Conservation (phyloP, 2,113 vertebrate species). For the Python bivittatus region DNA sequence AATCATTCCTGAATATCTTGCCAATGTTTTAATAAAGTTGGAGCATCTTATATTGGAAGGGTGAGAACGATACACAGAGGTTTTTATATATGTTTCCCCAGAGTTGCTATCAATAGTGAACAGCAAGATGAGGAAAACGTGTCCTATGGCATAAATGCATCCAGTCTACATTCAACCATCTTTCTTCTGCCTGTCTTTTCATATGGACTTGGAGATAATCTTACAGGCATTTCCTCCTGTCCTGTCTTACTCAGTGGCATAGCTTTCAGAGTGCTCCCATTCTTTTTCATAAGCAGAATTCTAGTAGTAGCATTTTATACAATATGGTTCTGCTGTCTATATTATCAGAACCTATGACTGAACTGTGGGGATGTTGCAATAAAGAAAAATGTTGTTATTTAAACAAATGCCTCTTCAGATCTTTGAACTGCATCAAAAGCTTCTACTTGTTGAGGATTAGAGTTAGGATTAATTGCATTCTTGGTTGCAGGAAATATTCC, state of each 20-base stretch:
- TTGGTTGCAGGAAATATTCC: too few relatives aligned
- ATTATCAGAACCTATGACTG: too few relatives aligned
- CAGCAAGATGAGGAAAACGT: background rate
- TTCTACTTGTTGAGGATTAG: too few relatives aligned
- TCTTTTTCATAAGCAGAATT: background rate
- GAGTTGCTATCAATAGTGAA: background rate
- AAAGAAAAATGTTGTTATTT: too few relatives aligned
- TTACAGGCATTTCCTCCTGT: background rate
- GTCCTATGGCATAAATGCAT: background rate
- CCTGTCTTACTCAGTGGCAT: background rate
- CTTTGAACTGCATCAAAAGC: too few relatives aligned
- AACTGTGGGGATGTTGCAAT: too few relatives aligned
- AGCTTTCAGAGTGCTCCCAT: background rate
- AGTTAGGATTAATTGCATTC: too few relatives aligned
- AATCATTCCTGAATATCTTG: conserved; percentile 76
- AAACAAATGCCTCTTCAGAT: too few relatives aligned
- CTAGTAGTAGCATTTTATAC: background rate
- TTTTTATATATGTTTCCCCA: background rate
- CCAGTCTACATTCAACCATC: background rate
- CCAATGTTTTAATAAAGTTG: conserved; percentile 70
- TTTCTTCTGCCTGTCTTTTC: background rate
- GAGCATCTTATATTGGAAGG: conserved; percentile 90
- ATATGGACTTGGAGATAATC: background rate
- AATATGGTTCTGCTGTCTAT: too few relatives aligned
- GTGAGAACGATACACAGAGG: conserved; percentile 66